Conservation (phyloP, 1,140 invertebrate species). For the Drosophila bifasciata region DNA sequence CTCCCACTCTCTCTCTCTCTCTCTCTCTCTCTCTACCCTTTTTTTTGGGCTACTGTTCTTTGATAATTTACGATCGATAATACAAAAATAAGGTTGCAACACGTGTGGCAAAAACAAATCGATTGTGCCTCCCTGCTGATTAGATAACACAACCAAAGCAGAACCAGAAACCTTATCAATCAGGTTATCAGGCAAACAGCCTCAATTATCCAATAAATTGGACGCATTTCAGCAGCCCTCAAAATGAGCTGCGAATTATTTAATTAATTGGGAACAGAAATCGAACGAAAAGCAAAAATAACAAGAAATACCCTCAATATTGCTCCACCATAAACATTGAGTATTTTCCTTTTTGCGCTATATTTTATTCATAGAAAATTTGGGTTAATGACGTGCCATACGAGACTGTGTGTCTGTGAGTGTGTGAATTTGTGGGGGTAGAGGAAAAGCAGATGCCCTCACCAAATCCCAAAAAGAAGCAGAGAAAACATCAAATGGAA, state of each 20-base stretch:
- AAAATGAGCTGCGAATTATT: slow-evolving; percentile 28
- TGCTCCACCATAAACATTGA: slow-evolving; percentile 17
- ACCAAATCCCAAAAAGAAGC: slow-evolving; percentile 26
- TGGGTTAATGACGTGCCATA: slow-evolving; percentile 74
- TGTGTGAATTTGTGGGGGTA: background rate
- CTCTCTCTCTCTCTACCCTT: background rate
- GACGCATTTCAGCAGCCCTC: slow-evolving; percentile 23
- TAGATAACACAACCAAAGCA: slow-evolving; percentile 31
- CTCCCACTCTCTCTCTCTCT: background rate
- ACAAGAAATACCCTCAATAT: slow-evolving; percentile 20
- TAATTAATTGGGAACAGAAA: slow-evolving; percentile 23
- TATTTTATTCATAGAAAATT: slow-evolving; percentile 76
- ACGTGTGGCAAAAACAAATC: slow-evolving; percentile 24
- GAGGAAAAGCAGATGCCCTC: slow-evolving; percentile 68
- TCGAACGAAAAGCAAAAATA: slow-evolving; percentile 18
- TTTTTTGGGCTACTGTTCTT: slow-evolving; percentile 20
- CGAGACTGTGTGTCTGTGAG: slow-evolving; percentile 9
- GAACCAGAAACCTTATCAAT: slow-evolving; percentile 42
- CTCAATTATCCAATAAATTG: slow-evolving; percentile 31
- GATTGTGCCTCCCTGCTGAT: slow-evolving; percentile 20
- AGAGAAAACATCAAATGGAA: slow-evolving; percentile 36
- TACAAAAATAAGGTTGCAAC: slow-evolving; percentile 52
- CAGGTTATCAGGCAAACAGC: slow-evolving; percentile 23
- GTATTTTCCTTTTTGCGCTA: slow-evolving; percentile 58
- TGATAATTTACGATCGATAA: slow-evolving; percentile 62